These are phyloP conservation scores for Anagyrus pseudococci DNA, from an alignment of 2,888 invertebrate species.

Conservation along the genomic window DNA sequence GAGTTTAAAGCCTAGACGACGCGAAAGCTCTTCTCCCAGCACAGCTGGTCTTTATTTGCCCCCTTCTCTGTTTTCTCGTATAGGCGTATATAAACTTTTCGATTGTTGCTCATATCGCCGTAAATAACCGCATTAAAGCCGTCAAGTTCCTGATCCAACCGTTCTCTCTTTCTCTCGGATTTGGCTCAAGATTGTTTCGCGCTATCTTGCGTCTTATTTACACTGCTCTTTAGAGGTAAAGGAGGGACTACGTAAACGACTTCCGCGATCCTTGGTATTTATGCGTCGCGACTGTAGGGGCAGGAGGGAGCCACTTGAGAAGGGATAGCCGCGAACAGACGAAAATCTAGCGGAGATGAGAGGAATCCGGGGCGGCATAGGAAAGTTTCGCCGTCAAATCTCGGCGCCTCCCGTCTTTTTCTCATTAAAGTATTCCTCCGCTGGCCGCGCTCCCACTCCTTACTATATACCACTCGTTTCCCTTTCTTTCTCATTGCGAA, in stretches of 20 bases:
- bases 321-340: constrained; percentile 1
- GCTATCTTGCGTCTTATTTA: constrained; percentile 28
- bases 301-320: neutral
- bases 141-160: too few relatives aligned
- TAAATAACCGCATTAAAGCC: too few relatives aligned
- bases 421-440: constrained; percentile 27
- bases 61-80: too few relatives aligned
- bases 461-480: neutral
- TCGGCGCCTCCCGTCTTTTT: constrained; percentile 18
- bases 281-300: too few relatives aligned
- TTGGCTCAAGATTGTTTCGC: neutral
- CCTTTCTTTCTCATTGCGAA: constrained; percentile 21
- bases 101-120: too few relatives aligned
- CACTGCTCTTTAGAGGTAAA: constrained; percentile 10
- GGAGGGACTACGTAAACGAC: neutral
- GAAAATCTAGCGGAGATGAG: constrained; percentile 8
- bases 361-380: constrained; percentile 11
- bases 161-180: too few relatives aligned
- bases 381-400: constrained; percentile 35
- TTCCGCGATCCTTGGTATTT: constrained; percentile 16
- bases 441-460: neutral
- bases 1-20: neutral
- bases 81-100: too few relatives aligned
- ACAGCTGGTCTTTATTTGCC: too few relatives aligned
- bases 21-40: too few relatives aligned